Base-by-base conservation (phyloP, 2,888 invertebrate genomes). In the Carterocephalus palaemon region DNA sequence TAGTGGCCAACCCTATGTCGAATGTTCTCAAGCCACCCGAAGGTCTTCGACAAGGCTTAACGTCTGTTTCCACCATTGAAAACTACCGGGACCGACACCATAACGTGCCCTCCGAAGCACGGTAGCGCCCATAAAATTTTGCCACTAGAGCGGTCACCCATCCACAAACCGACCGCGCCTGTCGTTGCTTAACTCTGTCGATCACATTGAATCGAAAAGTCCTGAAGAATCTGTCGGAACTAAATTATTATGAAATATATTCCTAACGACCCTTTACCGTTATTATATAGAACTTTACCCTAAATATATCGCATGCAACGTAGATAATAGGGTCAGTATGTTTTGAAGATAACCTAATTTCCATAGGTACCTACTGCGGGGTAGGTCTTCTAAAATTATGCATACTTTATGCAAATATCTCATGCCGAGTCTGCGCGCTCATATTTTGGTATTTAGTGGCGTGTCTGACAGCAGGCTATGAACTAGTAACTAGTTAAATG, bases 321-420 rank as follows among this genome's bases (percentile, higher is more conserved):
- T 32, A 40, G 22, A 36, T 46, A 39, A 39, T 39, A 20, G 41
- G 32, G 32, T 24, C 41, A 13, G 33, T 42, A 42, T 42, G 26
- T 42, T 46, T 22, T 39, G 23, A 33, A 49, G 41, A 42, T 39
- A 38, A 48, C 24, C 36, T 13, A 34, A 31, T 46, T 40, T 41
- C 24, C 32, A 19, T n/a, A 15, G 33, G 33, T 42, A 34, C n/a
- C n/a, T n/a, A n/a, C 43, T 28, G 38, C 28, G 39, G 43, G 46
- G 31, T 31, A 46, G 47, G 43, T 46, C 33, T 42, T 42, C 40
- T 22, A 16, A 50, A 47, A 46, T 47, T 50, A 50, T 46, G 45
- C 42, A 47, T 51, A 49, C 37, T 49, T 51, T 47, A 48, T 49
- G 43, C 38, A 47, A 52, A 49, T 54, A 50, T 41, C 43, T 48